A percentile compares a stretch with the other conserved stretches of the same genome.
These are phyloP conservation scores for Masticophis lateralis DNA, from an alignment of 2,797 vertebrate genomes.

Conservation along the genomic window DNA sequence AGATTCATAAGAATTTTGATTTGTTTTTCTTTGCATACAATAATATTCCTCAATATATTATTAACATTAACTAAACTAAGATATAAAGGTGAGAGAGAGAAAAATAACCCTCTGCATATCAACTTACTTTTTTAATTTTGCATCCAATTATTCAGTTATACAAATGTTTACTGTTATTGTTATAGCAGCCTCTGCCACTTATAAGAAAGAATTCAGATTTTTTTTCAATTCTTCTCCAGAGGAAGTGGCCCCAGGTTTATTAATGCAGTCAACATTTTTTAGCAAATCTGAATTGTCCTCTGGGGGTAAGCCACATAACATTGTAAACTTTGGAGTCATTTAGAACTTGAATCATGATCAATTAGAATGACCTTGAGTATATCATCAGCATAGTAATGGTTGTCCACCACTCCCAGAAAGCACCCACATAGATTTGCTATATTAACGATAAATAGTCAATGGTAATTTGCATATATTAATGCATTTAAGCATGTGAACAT, in stretches of 20 bases:
- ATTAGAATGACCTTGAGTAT: background rate
- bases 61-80: background rate
- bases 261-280: background rate
- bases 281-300: background rate
- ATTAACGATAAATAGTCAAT: background rate
- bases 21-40: background rate
- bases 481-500: constrained; percentile 34
- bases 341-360: constrained; percentile 1
- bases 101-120: background rate
- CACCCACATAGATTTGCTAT: background rate
- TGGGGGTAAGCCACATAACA: background rate
- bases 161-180: background rate
- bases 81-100: background rate
- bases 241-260: background rate
- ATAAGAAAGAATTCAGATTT: background rate
- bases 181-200: background rate
- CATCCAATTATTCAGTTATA: background rate
- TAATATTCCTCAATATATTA: background rate
- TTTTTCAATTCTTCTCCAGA: background rate
- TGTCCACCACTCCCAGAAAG: constrained; percentile 1
- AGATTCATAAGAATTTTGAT: background rate
- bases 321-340: background rate
- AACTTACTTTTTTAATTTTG: background rate
- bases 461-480: constrained; percentile 23
- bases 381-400: constrained; percentile 7